Evolutionary conservation across 2,888 invertebrate species (phyloP).

Genomic region (Tupiocoris notatus): DNA sequence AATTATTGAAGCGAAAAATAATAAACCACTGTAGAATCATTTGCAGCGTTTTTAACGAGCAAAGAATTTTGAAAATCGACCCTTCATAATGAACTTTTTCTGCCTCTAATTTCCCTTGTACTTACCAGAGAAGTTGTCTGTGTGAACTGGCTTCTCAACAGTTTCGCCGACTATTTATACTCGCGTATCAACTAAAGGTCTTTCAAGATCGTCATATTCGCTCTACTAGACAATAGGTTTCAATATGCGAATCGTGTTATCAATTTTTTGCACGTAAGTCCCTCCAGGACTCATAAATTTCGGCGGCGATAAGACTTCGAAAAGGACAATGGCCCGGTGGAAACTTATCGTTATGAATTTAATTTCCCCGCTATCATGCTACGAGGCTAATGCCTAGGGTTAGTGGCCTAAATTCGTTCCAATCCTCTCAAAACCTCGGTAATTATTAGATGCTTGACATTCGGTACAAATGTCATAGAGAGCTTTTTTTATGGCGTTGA

Average conservation of each 20-base stretch:
- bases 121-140: constrained; percentile 9
- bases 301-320: background rate
- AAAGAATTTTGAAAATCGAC: background rate
- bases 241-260: background rate
- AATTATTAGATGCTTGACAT: too few species aligned
- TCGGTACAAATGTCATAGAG: too few species aligned
- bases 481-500: too few species aligned
- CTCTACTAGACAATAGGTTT: background rate
- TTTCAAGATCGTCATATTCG: background rate
- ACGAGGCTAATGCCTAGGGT: background rate
- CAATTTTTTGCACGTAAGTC: background rate
- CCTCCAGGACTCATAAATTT: background rate
- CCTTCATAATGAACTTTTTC: background rate
- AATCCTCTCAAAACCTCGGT: too few species aligned
- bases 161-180: background rate
- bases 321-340: background rate
- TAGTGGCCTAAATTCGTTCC: background rate
- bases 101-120: background rate
- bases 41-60: background rate
- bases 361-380: background rate
- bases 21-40: too few species aligned
- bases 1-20: too few species aligned
- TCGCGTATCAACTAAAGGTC: too few species aligned
- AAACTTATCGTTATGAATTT: background rate
- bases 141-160: constrained; percentile 14